These are phyloP conservation scores for Enoplosus armatus DNA, from an alignment of 2,797 vertebrate species.

Conservation along the genomic window DNA sequence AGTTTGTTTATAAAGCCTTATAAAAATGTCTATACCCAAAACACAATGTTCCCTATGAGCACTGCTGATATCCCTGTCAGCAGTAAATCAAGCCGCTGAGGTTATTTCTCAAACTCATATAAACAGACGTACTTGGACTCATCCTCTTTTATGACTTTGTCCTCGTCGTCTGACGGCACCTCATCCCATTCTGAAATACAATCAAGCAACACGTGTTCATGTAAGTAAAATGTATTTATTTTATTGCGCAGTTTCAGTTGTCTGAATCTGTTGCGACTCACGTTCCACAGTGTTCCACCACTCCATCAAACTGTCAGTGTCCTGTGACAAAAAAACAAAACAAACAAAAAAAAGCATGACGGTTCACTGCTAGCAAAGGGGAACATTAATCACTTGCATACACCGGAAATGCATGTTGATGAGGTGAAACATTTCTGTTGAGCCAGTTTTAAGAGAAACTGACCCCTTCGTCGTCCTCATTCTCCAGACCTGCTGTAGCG, in stretches of 20 bases:
- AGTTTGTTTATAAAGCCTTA: too few relatives aligned
- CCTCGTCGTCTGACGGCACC: slow-evolving; percentile 80
- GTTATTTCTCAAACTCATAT: neutral
- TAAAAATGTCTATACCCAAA: too few relatives aligned
- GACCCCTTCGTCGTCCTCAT: slow-evolving; percentile 71
- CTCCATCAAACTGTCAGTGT: slow-evolving; percentile 87
- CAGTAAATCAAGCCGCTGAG: too few relatives aligned
- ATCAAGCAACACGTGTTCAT: neutral
- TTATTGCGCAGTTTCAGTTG: neutral
- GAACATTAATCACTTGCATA: neutral
- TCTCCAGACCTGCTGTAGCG: slow-evolving; percentile 16
- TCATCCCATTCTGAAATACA: slow-evolving; percentile 85
- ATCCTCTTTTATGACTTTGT: slow-evolving; percentile 58
- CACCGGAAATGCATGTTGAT: neutral
- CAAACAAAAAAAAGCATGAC: neutral
- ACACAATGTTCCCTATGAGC: too few relatives aligned
- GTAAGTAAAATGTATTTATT: too few relatives aligned
- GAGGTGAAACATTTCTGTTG: neutral
- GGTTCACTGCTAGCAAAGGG: neutral
- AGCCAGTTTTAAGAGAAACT: slow-evolving; percentile 14
- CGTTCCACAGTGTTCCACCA: slow-evolving; percentile 88
- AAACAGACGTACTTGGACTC: slow-evolving; percentile 74
- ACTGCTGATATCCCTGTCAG: too few relatives aligned
- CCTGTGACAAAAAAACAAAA: slow-evolving; percentile 76
- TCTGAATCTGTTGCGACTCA: slow-evolving; percentile 67